These are phyloP conservation scores for Grammomys surdaster DNA, from an alignment of 2,113 vertebrate genomes.

Conservation along the genomic window DNA sequence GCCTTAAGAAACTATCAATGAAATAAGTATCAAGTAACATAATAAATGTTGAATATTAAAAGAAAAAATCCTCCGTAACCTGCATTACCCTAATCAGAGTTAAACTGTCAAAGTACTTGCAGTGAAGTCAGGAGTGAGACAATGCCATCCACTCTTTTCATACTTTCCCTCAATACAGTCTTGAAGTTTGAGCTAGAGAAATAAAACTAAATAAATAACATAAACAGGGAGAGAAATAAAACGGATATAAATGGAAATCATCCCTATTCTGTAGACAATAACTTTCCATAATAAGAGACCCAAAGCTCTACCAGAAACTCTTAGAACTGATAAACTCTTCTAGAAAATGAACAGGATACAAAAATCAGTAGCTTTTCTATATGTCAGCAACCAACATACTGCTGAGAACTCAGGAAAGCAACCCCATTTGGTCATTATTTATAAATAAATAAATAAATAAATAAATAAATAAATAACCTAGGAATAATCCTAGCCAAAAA, in stretches of 20 bases:
- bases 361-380: not conserved
- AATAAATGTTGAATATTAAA: not conserved
- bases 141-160: not conserved
- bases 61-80: not conserved
- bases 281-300: not conserved
- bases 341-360: not conserved
- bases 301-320: not conserved
- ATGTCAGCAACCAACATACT: not conserved
- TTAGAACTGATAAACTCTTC: not conserved
- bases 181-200: not conserved
- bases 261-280: not conserved
- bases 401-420: not conserved
- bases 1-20: not conserved
- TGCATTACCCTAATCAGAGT: not conserved
- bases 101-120: not conserved
- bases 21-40: not conserved
- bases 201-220: not conserved
- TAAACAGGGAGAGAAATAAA: not conserved
- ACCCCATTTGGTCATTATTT: not conserved
- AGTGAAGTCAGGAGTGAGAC: not conserved
- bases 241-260: not conserved
- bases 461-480: too few relatives aligned
- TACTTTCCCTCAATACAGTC: not conserved
- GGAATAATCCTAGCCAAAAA: not conserved
- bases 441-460: not conserved